Base-by-base conservation (phyloP, 2,113 vertebrate species). In the Typhlomys cinereus region DNA sequence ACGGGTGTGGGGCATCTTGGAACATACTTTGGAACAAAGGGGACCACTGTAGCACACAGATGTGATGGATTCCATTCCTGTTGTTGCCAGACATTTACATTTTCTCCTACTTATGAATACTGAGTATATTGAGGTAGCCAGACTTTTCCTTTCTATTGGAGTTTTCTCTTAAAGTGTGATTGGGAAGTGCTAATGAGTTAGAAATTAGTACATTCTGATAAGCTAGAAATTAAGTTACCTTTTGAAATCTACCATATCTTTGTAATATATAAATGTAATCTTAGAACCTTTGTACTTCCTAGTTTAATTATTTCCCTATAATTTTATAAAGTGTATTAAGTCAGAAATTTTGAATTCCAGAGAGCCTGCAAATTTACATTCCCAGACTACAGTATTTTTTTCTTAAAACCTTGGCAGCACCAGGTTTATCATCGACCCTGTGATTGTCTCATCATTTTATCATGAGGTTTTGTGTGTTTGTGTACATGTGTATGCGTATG, bases 311-410 rank as follows among this genome's bases (percentile, higher is more conserved):
- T 91, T 76, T 80, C 52, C 36, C 87, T 93, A 44, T 50, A 86
- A 85, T 82, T 50, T 44, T 29, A 70, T 46, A 8, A 93, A 83
- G 76, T 70, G 7, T 41, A 89, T 64, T 82, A 62, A 34, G 36
- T 67, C n/a, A 70, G 70, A 44, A 83, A 91, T 87, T 66, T 78
- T 57, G 13, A 48, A 46, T 91, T 90, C 17, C 36, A 76, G 15
- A 82, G 73, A 84, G 66, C 41, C 12, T 79, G 67, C 39, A 62
- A 39, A 64, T 59, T 62, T 82, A n/a, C 18, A 62, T 89, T 73
- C n/a, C 34, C 15, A 57, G 75, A 39, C 20, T 82, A 59, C 46
- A 75, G 27, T 81, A 62, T 69, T 52, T 91, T 2, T 82, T 34
- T 92, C 36, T 70, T 86, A 17, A 74, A 71, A 61, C n/a, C 31